A percentile compares a stretch with the other conserved stretches of the same genome.
Evolutionary conservation across 2,888 invertebrate genomes (phyloP).

Genomic region (Microdon myrmicae): DNA sequence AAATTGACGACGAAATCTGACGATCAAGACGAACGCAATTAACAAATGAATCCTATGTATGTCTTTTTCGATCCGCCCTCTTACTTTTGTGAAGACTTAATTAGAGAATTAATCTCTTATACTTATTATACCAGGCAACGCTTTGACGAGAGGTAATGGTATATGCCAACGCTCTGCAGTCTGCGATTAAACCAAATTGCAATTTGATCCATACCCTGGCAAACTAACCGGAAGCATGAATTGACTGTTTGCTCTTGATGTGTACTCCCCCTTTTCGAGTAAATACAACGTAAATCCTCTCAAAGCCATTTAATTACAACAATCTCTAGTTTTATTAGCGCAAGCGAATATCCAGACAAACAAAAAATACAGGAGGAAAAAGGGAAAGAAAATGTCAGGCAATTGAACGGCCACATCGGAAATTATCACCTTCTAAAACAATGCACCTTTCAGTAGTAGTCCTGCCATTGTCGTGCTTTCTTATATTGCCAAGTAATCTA

Average conservation of each 20-base stretch:
- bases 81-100: slow-evolving; percentile 39
- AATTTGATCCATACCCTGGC: slow-evolving; percentile 40
- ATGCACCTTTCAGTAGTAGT: slow-evolving; percentile 39
- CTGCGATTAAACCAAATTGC: slow-evolving; percentile 46
- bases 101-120: slow-evolving; percentile 44
- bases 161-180: too few relatives aligned
- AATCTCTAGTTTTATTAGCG: slow-evolving; percentile 49
- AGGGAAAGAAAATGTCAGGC: slow-evolving; percentile 48
- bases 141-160: too few relatives aligned
- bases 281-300: slow-evolving; percentile 48
- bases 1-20: too few relatives aligned
- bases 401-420: slow-evolving; percentile 52
- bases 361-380: slow-evolving; percentile 15
- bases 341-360: slow-evolving; percentile 15
- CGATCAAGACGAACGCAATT: not conserved
- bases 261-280: too few relatives aligned
- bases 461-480: not conserved
- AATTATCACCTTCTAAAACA: slow-evolving; percentile 51
- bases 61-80: slow-evolving; percentile 3
- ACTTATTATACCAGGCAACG: too few relatives aligned
- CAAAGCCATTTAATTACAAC: slow-evolving; percentile 52
- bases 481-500: slow-evolving; percentile 49
- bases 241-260: too few relatives aligned
- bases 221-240: slow-evolving; percentile 47
- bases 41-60: not conserved